Conservation (phyloP, 2,113 vertebrate species). For the Pardalotus punctatus region DNA sequence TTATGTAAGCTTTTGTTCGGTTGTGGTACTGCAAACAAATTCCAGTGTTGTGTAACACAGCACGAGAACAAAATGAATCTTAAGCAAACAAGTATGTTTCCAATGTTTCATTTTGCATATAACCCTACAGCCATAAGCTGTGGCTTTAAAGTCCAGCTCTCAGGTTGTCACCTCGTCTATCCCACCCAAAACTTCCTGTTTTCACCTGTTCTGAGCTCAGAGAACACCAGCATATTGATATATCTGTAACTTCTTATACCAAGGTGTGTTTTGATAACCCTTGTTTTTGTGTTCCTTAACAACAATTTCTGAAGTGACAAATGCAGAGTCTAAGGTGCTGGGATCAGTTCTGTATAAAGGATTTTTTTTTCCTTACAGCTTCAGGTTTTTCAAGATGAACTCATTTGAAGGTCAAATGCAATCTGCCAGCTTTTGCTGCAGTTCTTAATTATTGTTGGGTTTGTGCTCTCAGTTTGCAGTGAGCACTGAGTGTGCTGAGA, state of each 20-base stretch:
- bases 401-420: neutral
- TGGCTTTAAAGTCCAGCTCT: neutral
- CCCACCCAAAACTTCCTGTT: neutral
- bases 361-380: neutral
- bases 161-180: neutral
- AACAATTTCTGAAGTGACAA: neutral
- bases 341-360: neutral
- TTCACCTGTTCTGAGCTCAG: neutral
- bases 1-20: constrained; percentile 30
- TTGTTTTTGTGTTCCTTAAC: neutral
- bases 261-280: neutral
- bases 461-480: neutral
- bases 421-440: neutral
- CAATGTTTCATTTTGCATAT: neutral
- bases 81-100: neutral
- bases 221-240: neutral
- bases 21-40: neutral
- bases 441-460: neutral
- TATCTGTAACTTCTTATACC: neutral
- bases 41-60: neutral
- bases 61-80: neutral
- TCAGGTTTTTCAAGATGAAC: neutral
- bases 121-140: neutral
- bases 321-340: neutral
- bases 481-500: neutral